Percentiles rank a stretch among this genome's conserved stretches.
Evolutionary conservation across 2,113 vertebrate genomes (phyloP).

Genomic region (Myocastor coypus): DNA sequence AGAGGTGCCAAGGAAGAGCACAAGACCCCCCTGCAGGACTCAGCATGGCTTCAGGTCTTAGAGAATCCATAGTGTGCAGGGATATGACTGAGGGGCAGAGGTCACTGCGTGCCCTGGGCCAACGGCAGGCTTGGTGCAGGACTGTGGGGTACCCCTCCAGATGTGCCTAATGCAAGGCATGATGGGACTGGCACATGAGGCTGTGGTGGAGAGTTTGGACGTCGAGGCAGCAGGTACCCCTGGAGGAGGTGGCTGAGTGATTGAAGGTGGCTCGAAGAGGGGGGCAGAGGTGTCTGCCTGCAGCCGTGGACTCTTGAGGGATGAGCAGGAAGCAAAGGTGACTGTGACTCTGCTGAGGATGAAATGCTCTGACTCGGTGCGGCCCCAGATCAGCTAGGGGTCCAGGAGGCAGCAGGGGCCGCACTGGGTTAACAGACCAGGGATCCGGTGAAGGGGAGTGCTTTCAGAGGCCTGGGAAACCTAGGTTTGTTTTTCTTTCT

Average conservation of each 20-base stretch:
- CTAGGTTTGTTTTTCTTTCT: neutral
- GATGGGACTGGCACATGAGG: neutral
- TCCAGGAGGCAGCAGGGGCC: neutral
- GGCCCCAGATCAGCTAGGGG: too few relatives aligned
- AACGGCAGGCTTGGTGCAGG: neutral
- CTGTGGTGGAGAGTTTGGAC: neutral
- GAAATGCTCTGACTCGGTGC: neutral
- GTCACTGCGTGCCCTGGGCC: too few relatives aligned
- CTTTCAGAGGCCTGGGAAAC: neutral
- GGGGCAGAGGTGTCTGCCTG: neutral
- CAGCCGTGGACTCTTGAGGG: neutral
- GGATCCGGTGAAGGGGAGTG: neutral
- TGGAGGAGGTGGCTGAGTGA: neutral
- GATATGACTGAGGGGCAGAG: neutral
- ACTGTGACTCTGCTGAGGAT: neutral
- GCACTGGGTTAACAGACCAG: neutral
- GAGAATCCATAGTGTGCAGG: neutral
- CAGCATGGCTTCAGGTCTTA: neutral
- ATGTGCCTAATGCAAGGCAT: neutral
- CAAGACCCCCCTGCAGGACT: neutral
- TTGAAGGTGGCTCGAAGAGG: neutral
- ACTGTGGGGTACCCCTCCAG: neutral
- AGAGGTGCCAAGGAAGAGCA: fast-evolving
- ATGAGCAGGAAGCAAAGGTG: too few relatives aligned
- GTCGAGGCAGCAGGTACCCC: too few relatives aligned